Evolutionary conservation across 2,113 vertebrate species (phyloP).

Genomic region (Prolemur simus): DNA sequence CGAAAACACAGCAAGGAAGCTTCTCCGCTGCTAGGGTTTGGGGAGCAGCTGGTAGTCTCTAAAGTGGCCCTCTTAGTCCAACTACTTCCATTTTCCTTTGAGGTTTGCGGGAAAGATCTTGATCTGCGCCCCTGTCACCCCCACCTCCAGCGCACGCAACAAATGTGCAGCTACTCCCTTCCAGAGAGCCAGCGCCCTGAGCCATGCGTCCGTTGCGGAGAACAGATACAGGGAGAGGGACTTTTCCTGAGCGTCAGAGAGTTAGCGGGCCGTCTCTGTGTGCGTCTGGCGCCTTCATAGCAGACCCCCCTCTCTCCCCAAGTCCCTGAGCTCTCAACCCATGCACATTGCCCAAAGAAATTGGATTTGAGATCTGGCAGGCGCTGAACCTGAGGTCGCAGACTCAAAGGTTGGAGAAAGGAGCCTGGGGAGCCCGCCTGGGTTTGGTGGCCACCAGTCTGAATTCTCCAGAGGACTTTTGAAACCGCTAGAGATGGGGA

Average conservation of each 20-base stretch:
- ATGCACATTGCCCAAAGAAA: not conserved
- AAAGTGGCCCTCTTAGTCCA: conserved; percentile 54
- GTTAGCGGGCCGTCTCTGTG: not conserved
- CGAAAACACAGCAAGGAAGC: conserved; percentile 67
- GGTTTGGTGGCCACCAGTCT: not conserved
- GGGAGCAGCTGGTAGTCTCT: conserved; percentile 38
- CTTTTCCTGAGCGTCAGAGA: not conserved
- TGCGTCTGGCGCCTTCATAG: not conserved
- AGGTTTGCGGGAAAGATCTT: not conserved
- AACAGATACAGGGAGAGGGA: not conserved
- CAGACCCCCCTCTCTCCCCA: not conserved
- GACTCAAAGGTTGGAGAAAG: not conserved
- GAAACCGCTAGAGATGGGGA: not conserved
- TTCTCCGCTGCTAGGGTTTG: conserved; percentile 17
- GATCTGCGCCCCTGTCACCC: not conserved
- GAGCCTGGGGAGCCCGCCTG: not conserved
- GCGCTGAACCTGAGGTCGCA: not conserved
- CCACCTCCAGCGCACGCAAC: fast-evolving
- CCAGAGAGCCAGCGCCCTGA: not conserved
- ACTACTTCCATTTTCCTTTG: conserved; percentile 16
- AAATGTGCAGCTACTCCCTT: not conserved
- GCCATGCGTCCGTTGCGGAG: not conserved
- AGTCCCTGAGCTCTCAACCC: not conserved
- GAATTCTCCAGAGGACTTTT: not conserved
- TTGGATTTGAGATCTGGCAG: not conserved